Evolutionary conservation across 1,140 invertebrate genomes (phyloP).

Genomic region (Globodera rostochiensis): DNA sequence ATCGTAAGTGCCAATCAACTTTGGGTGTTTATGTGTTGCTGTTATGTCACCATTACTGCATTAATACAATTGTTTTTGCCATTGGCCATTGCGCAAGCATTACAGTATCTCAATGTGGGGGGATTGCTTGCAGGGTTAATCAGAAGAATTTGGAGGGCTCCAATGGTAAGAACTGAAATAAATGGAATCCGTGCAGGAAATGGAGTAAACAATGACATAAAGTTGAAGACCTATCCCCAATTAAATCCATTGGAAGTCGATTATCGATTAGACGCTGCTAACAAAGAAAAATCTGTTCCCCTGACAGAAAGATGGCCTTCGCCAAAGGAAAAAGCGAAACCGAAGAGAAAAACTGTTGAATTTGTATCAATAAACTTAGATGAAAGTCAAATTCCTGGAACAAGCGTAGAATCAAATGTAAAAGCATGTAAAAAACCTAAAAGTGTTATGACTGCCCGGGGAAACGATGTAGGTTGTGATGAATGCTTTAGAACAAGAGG

Average conservation of each 20-base stretch:
- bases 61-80: conserved; percentile 1
- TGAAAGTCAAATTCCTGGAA: not conserved
- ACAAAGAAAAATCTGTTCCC: not conserved
- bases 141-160: not conserved
- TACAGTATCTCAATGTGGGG: not conserved
- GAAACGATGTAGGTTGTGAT: not conserved
- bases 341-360: no score
- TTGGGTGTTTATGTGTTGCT: not conserved
- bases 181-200: no score
- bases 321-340: not conserved
- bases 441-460: not conserved
- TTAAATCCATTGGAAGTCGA: not conserved
- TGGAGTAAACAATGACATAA: not conserved
- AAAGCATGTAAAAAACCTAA: no score
- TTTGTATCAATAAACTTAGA: no score
- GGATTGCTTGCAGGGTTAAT: not conserved
- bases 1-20: not conserved
- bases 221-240: not conserved
- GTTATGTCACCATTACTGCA: not conserved
- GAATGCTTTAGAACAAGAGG: not conserved
- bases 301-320: conserved; percentile 10
- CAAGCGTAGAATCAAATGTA: not conserved
- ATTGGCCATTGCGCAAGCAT: not conserved
- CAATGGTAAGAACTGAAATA: not conserved
- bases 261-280: not conserved